Evolutionary conservation across 2,113 vertebrate genomes (phyloP), one percentile per base, ranked within the genome.

Genomic region (Zapus hudsonius): DNA sequence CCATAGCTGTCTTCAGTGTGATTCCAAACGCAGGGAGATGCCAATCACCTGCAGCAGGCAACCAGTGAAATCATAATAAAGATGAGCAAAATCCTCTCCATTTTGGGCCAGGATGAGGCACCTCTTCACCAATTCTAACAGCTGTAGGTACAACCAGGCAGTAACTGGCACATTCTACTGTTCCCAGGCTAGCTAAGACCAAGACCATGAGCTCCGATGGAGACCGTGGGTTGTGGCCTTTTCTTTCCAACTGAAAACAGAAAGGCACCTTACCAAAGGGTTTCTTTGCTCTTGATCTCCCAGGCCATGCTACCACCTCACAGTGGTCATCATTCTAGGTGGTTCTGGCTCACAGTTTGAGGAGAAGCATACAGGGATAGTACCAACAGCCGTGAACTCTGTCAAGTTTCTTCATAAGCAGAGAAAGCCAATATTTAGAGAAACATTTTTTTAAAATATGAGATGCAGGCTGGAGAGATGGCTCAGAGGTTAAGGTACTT

Each of bases 51-150:
- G 27, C 57, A 74, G 38, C 78, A 89, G 92, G 47, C 89, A 95
- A 76, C 59, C 73, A 84, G 84, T 83, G 38, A 63, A 76, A 38
- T 94, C 40, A 40, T 52, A 87, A 84, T 52, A 87, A 91, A 81
- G 61, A 87, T 0, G 23, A 84, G 52, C 61, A 84, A 81, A 89
- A 61, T 84, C 52, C 36, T 47, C 23, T 72, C 55, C 42, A 1
- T 81, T 79, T 84, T 70, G 57, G 84, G 5, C 67, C 52, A 64
- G 47, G 61, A 25, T 55, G 1, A 17, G 57, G 63, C 67, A 80
- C 90, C 87, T 89, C 66, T 63, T 47, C 19, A 25, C 44, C n/a
- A 42, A 7, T 44, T 31, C 90, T 73, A 87, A 87, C 66, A 61
- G 47, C n/a, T 31, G 15, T 15, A 13, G 40, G n/a, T 40, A 55